Evolutionary conservation across 2,113 vertebrate species (phyloP).

Genomic region (Pagrus major): DNA sequence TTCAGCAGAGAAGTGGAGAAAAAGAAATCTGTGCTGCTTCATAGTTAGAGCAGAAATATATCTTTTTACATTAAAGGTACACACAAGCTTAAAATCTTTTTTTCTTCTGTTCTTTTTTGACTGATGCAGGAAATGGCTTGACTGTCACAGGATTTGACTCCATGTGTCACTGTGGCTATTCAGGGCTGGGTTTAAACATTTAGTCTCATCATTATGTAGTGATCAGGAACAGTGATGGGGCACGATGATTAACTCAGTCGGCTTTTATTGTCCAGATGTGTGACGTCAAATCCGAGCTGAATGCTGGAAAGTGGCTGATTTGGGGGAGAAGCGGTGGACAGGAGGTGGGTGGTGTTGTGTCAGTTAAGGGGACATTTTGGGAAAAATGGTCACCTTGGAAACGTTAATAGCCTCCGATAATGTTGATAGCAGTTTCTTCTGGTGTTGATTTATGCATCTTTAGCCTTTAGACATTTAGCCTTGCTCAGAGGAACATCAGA

Average conservation of each 20-base stretch:
- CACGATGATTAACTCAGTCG: conserved; percentile 28
- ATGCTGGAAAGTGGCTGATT: conserved; percentile 16
- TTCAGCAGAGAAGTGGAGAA: not conserved
- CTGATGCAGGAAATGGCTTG: not conserved
- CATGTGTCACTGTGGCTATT: not conserved
- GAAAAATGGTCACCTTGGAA: conserved; percentile 37
- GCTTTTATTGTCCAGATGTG: not conserved
- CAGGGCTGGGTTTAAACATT: conserved; percentile 7
- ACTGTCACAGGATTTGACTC: not conserved
- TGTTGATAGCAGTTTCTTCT: not conserved
- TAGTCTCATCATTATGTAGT: conserved; percentile 25
- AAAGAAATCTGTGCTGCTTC: not conserved
- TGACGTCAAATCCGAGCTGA: conserved; percentile 28
- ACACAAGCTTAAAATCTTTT: not conserved
- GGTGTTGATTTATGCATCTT: conserved; percentile 7
- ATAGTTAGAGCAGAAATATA: conserved; percentile 1
- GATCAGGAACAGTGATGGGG: conserved; percentile 1
- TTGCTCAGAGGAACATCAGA: conserved; percentile 12
- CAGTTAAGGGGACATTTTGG: conserved; percentile 3
- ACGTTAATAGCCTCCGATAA: not conserved
- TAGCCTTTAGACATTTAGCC: too few species aligned
- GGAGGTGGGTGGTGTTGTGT: conserved; percentile 16
- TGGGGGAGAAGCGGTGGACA: not conserved
- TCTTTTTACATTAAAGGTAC: not conserved
- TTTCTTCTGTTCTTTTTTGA: not conserved